phyloP scores from a whole-genome alignment of 2,113 vertebrate species.

The Phainopepla nitens region DNA sequence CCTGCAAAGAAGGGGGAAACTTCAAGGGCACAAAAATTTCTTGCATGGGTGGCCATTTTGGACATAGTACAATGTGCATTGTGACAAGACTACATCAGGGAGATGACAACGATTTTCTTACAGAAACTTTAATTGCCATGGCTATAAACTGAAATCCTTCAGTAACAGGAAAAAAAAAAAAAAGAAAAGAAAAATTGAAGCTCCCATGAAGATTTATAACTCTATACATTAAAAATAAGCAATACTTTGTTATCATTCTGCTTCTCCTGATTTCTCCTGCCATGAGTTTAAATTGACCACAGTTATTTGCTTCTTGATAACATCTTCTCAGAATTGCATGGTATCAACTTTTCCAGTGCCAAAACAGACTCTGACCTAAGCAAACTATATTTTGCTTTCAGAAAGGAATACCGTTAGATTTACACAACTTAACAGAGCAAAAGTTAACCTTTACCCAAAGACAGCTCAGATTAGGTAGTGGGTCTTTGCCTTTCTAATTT shows the following conservation, averaged over 20 bases:
- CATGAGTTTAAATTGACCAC: not conserved
- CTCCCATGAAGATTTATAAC: not conserved
- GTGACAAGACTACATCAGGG: not conserved
- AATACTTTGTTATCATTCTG: not conserved
- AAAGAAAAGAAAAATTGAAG: not conserved
- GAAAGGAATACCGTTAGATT: not conserved
- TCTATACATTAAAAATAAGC: not conserved
- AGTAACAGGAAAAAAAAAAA: not conserved
- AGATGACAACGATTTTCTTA: not conserved
- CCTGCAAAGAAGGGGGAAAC: not conserved
- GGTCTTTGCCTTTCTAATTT: not conserved
- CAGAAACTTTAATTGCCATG: not conserved
- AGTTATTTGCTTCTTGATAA: not conserved
- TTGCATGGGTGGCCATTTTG: not conserved
- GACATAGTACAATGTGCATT: accelerated
- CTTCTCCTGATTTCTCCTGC: not conserved
- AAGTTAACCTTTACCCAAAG: not conserved
- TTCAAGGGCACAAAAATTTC: not conserved
- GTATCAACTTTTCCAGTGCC: not conserved
- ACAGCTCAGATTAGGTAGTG: not conserved
- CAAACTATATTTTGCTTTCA: not conserved
- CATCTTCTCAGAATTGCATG: not conserved
- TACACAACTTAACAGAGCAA: not conserved
- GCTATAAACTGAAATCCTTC: not conserved
- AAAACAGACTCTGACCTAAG: not conserved